phyloP scores from a whole-genome alignment of 2,797 vertebrate species.

The Pseudocheirus occidentalis region DNA sequence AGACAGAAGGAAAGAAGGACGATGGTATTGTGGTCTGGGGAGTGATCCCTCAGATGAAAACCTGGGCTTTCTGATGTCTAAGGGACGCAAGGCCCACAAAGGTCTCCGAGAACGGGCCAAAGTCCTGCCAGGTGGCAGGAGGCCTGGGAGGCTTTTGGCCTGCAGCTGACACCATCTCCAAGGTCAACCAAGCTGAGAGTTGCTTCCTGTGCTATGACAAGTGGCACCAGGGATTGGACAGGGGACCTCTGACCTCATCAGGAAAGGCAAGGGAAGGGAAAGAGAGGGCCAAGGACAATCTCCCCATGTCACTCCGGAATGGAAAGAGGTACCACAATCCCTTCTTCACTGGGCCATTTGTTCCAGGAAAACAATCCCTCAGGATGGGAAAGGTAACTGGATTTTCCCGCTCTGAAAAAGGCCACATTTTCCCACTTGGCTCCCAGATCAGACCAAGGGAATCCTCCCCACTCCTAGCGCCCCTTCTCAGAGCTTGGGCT shows the following conservation, averaged over 20 bases:
- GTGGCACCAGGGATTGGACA: accelerated
- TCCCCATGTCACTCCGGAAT: background rate
- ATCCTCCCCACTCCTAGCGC: background rate
- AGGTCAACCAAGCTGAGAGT: accelerated
- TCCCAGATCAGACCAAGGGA: background rate
- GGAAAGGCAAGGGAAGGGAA: background rate
- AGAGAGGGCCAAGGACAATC: background rate
- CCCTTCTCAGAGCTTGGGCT: background rate
- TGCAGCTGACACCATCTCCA: accelerated
- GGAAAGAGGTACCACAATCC: background rate
- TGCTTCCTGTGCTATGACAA: accelerated
- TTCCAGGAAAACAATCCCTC: background rate
- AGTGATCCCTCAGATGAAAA: background rate
- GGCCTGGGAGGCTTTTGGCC: background rate
- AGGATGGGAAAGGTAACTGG: too few relatives aligned
- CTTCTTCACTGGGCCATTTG: background rate
- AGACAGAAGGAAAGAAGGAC: accelerated
- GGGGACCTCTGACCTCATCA: accelerated
- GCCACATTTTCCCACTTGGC: background rate
- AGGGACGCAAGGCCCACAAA: background rate
- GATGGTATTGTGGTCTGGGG: accelerated
- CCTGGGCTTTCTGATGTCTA: background rate
- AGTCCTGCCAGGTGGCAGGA: background rate
- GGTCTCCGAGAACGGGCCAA: background rate
- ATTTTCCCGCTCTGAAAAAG: accelerated